Base-by-base conservation (phyloP, 2,888 invertebrate species). In the Caenorhabditis plicata region DNA sequence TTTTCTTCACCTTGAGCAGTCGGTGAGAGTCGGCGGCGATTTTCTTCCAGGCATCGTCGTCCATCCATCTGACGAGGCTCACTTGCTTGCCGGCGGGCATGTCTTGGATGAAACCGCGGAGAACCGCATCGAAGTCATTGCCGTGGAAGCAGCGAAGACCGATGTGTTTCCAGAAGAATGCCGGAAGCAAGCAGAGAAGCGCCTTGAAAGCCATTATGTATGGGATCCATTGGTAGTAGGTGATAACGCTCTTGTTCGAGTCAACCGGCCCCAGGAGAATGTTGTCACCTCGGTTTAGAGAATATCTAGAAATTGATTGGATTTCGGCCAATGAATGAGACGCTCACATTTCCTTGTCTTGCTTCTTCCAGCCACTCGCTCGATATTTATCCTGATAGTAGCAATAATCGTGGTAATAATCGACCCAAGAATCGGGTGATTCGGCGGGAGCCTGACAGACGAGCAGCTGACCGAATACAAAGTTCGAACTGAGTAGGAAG, bases 141-240 rank as follows among this genome's bases (percentile, higher is more conserved):
- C 51, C 57, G 25, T 51, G 43, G 25, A 47, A 57, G 25, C 19
- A 57, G n/a, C 51, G 51, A 17, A 57, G 47, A 5, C 57, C 57
- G 20, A 57, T 38, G 17, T 51, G 35, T 38, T 47, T 43, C 51
- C 51, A 57, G 22, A 57, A 25, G 13, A 51, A 11, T 20, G 53
- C 38, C 15, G 69, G 69, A 3, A 61, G 2, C 8, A 61, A 38
- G 36, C 61, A 64, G 29, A 58, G 20, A 5, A 43, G 23, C 4
- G 62, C 56, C 56, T 69, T 66, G 5, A 66, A 26, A 23, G 57
- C 46, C n/a, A 69, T 43, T 11, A 60, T 45, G 36, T 53, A 66
- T 3, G 69, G 66, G 7, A 63, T 51, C 66, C 69, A 66, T 53
- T 68, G 47, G 60, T 60, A 66, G 13, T 48, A 48, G 4, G 36